Conservation (phyloP, 2,888 invertebrate species). For the Synergus umbraculus region DNA sequence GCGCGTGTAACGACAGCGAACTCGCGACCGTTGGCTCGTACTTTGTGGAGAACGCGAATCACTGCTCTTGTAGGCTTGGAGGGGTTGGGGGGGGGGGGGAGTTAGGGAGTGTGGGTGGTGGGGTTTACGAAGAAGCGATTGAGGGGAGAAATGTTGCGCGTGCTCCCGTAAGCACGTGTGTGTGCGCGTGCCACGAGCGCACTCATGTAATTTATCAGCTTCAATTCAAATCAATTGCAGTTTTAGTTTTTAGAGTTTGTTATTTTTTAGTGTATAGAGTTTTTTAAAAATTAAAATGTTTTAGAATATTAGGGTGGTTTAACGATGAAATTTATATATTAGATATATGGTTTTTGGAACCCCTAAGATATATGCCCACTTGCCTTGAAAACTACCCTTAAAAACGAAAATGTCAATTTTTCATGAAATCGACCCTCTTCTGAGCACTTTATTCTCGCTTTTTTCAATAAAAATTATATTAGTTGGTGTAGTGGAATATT, state of each 20-base stretch:
- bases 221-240: constrained; percentile 4
- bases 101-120: constrained; percentile 17
- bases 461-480: too few relatives aligned
- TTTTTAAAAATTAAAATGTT: too few relatives aligned
- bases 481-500: too few relatives aligned
- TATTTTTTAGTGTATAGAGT: not conserved
- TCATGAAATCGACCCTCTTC: too few relatives aligned
- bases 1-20: not conserved
- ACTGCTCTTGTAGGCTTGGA: not conserved
- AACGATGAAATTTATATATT: too few relatives aligned
- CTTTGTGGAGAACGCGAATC: constrained; percentile 35
- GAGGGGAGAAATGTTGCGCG: constrained; percentile 47
- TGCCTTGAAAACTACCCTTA: too few relatives aligned
- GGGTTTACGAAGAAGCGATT: constrained; percentile 7
- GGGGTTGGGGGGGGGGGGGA: not conserved
- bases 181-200: constrained; percentile 51
- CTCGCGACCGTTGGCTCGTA: constrained; percentile 35
- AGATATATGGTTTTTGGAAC: too few relatives aligned
- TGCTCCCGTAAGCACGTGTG: constrained; percentile 51
- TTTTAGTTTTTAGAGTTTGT: not conserved
- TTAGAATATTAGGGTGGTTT: too few relatives aligned
- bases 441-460: too few relatives aligned
- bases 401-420: too few relatives aligned
- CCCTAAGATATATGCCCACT: too few relatives aligned
- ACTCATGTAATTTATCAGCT: constrained; percentile 41